Evolutionary conservation across 1,140 invertebrate genomes (phyloP), one percentile per base, ranked within the genome.

Genomic region (Cardiocondyla obscurior): DNA sequence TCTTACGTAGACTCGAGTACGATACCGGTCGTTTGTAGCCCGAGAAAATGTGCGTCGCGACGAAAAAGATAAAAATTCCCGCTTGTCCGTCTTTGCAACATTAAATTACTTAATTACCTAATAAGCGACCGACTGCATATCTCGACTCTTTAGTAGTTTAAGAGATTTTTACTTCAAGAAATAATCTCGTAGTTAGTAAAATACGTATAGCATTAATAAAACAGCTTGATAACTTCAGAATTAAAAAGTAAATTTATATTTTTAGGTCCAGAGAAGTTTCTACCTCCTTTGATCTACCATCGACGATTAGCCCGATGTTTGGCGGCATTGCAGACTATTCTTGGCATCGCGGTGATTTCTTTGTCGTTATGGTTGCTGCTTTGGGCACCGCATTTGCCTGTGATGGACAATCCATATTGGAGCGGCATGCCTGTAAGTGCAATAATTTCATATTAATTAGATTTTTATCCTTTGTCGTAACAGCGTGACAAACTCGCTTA

Each of bases 361-460:
- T 83, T 96, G 12, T 94, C 95, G 1, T 90, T 95, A 22, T 96
- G 95, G 95, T 92, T 96, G 57, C 90, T 96, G 10, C 84, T 96
- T 22, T 95, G 95, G 94, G 92, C 95, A 46, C 96, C 96, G 3
- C 94, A 94, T 85, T 93, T 96, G 6, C 93, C 94, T 22, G 89
- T 94, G 55, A 88, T 93, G 46, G 95, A 96, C 85, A 96, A 96
- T 91, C 96, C 96, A 0, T 96, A 96, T 82, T 96, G 95, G 94
- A 96, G 95, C 87, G 96, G 95, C 42, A 92, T 96, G 85, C 95
- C 95, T 70, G 96, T 96, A 92, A 95, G 94, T 93, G 77, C 77
- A 19, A 60, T 16, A n/a, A 25, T 72, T 73, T 49, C 3, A 58
- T 22, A 22, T 10, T 19, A 8, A 14, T 53, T 33, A 39, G 14